Conservation (phyloP, 2,888 invertebrate genomes). For the Galeopsomyia nigrocyanea region DNA sequence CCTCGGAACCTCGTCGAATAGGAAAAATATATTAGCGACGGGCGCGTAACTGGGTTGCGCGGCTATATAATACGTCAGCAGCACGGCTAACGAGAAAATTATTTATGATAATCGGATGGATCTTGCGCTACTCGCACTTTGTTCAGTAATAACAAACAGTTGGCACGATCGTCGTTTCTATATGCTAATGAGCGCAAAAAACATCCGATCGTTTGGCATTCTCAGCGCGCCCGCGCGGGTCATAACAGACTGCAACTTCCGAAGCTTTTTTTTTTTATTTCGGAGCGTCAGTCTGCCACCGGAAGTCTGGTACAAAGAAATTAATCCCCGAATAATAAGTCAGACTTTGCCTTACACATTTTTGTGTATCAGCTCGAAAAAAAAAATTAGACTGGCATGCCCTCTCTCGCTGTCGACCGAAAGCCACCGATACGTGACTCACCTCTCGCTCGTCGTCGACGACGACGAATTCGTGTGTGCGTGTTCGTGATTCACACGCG, state of each 20-base stretch:
- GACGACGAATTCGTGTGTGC: constrained; percentile 4
- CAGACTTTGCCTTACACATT: neutral
- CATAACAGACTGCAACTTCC: constrained; percentile 30
- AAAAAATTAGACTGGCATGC: constrained; percentile 34
- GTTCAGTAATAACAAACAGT: constrained; percentile 19
- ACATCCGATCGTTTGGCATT: constrained; percentile 22
- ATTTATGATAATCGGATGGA: neutral
- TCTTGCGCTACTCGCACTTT: neutral
- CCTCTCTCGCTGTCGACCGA: constrained; percentile 2
- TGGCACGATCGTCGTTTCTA: neutral
- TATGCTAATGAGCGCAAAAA: constrained; percentile 34
- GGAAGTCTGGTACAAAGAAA: constrained; percentile 1
- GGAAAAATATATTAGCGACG: constrained; percentile 1
- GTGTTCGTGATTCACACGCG: constrained; percentile 32
- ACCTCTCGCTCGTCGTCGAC: neutral
- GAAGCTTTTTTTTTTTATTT: constrained; percentile 8
- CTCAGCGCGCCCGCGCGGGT: constrained; percentile 31
- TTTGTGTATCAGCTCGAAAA: constrained; percentile 25
- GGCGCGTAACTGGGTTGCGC: constrained; percentile 4
- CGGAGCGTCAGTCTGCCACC: neutral
- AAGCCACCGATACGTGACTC: constrained; percentile 34
- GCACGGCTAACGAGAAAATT: constrained; percentile 10
- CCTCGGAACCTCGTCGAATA: neutral
- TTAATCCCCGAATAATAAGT: constrained; percentile 15
- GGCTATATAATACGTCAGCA: neutral